Evolutionary conservation across 2,888 invertebrate genomes (phyloP).

Genomic region (Teinopalpus imperialis): DNA sequence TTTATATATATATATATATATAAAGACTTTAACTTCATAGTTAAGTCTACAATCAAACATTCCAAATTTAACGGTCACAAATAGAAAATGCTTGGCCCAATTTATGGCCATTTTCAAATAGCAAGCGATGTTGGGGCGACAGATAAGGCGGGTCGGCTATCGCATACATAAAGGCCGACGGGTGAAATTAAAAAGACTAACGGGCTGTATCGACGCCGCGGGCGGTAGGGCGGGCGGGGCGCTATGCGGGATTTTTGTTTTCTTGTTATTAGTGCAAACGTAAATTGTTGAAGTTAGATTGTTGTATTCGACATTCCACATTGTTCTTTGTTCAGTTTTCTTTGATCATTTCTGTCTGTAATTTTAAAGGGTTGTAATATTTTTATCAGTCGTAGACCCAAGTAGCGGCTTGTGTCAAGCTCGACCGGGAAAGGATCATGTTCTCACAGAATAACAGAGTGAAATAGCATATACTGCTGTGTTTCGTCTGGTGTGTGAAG

Average conservation of each 20-base stretch:
- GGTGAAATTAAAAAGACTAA: constrained; percentile 60
- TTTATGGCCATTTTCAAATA: constrained; percentile 49
- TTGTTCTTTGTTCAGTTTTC: not conserved
- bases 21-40: too few relatives aligned
- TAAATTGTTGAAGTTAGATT: constrained; percentile 11
- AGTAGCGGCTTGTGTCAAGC: too few relatives aligned
- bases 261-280: constrained; percentile 5
- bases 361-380: not conserved
- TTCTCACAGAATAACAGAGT: too few relatives aligned
- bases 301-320: not conserved
- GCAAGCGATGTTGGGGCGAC: constrained; percentile 48
- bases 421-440: too few relatives aligned
- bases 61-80: too few relatives aligned
- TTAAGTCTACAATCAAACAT: too few relatives aligned
- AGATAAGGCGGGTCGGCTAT: constrained; percentile 47
- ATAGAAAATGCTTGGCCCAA: constrained; percentile 17
- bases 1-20: too few relatives aligned
- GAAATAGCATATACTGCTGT: too few relatives aligned
- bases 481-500: too few relatives aligned
- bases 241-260: constrained; percentile 5
- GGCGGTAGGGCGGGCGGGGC: constrained; percentile 26
- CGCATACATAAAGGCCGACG: constrained; percentile 56
- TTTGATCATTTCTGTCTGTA: not conserved
- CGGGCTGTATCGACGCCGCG: constrained; percentile 43
- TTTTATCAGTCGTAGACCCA: too few relatives aligned